These are phyloP conservation scores for Isoperla grammatica DNA, from an alignment of 2,888 invertebrate species.

Conservation along the genomic window DNA sequence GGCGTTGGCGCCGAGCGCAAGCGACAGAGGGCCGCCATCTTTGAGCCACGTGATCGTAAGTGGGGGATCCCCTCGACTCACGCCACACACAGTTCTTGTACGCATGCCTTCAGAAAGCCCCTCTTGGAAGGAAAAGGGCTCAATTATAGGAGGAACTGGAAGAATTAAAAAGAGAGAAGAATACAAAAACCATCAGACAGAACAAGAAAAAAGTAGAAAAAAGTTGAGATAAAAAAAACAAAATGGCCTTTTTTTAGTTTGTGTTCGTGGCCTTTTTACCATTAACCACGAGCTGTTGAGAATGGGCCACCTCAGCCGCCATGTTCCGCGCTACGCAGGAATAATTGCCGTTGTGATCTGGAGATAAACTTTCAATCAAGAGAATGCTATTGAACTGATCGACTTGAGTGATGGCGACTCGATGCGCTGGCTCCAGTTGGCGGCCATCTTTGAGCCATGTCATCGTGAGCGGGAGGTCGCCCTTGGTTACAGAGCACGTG, in stretches of 20 bases:
- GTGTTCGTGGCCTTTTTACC: slow-evolving; percentile 53
- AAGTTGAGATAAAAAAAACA: slow-evolving; percentile 36
- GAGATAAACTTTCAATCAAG: slow-evolving; percentile 67
- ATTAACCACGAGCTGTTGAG: slow-evolving; percentile 69
- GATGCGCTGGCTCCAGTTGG: slow-evolving; percentile 55
- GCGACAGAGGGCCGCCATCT: slow-evolving; percentile 66
- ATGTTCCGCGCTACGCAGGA: slow-evolving; percentile 67
- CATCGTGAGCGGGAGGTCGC: slow-evolving; percentile 69
- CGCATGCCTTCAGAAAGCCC: slow-evolving; percentile 76
- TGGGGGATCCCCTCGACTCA: slow-evolving; percentile 74
- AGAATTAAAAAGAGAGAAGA: slow-evolving; percentile 48
- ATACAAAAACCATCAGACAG: slow-evolving; percentile 52
- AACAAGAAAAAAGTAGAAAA: slow-evolving; percentile 42
- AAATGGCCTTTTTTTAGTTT: slow-evolving; percentile 29
- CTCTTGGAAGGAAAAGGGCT: slow-evolving; percentile 79
- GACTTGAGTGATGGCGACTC: slow-evolving; percentile 64
- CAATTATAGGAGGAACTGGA: slow-evolving; percentile 80
- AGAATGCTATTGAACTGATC: slow-evolving; percentile 72
- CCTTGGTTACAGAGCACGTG: slow-evolving; percentile 68
- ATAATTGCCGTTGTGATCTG: slow-evolving; percentile 73
- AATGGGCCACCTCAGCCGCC: slow-evolving; percentile 67
- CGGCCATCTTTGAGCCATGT: slow-evolving; percentile 71
- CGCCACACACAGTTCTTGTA: slow-evolving; percentile 74
- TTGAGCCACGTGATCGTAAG: slow-evolving; percentile 75
- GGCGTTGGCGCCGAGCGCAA: slow-evolving; percentile 61